A percentile compares a stretch with the other conserved stretches of the same genome.
Evolutionary conservation across 2,888 invertebrate species (phyloP).

Genomic region (Argyra leucocephala): DNA sequence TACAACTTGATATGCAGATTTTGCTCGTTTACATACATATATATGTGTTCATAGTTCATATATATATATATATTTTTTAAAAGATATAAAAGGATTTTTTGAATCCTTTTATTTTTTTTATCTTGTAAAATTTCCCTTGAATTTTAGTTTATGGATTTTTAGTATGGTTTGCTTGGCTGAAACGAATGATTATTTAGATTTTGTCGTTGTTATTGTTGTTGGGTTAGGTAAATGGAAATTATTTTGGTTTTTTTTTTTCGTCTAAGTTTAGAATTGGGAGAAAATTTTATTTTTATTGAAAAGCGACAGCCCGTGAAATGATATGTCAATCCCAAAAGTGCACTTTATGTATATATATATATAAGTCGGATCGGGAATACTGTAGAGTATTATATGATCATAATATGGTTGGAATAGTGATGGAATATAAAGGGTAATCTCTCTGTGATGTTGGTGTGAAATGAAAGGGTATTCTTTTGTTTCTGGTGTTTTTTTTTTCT

Average conservation of each 20-base stretch:
- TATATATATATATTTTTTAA: too few species aligned
- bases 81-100: slow-evolving; percentile 4
- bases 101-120: slow-evolving; percentile 9
- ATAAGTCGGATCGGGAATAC: too few species aligned
- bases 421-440: too few species aligned
- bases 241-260: background rate
- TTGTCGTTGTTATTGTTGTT: background rate
- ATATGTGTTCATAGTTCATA: too few species aligned
- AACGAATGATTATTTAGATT: background rate
- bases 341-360: slow-evolving; percentile 21
- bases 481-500: too few species aligned
- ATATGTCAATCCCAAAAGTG: slow-evolving; percentile 44
- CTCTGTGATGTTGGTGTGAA: too few species aligned
- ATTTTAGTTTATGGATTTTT: background rate
- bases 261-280: background rate
- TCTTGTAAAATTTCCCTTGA: background rate
- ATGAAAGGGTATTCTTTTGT: too few species aligned
- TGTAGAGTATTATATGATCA: too few species aligned
- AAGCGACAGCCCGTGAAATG: slow-evolving; percentile 46
- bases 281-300: slow-evolving; percentile 41
- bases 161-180: too few species aligned
- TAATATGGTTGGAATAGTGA: too few species aligned
- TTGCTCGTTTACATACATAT: too few species aligned
- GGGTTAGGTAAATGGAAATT: background rate
- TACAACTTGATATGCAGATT: slow-evolving; percentile 20